Percentiles rank a stretch among this genome's conserved stretches.
phyloP scores from a whole-genome alignment of 2,888 invertebrate genomes.

The Trissoscelio sp. region DNA sequence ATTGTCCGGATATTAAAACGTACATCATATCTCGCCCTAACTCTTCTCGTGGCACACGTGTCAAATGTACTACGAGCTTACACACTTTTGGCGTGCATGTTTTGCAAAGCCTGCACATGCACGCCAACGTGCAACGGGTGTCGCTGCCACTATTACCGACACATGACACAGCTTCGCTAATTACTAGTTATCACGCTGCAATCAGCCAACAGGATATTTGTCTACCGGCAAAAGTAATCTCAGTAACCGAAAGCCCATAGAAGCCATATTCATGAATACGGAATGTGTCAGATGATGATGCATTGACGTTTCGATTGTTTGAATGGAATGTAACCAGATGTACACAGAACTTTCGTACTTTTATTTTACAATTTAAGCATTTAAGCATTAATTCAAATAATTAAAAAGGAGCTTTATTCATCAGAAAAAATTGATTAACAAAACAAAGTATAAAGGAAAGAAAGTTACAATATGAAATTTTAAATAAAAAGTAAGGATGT shows the following conservation, averaged over 20 bases:
- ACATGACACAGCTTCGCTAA: conserved; percentile 70
- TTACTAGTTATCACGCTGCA: conserved; percentile 72
- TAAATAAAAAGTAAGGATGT: too few species aligned
- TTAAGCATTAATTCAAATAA: too few species aligned
- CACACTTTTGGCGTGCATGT: conserved; percentile 41
- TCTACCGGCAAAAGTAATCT: conserved; percentile 71
- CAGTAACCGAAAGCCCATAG: conserved; percentile 57
- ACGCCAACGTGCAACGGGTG: conserved; percentile 50
- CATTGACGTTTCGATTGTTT: conserved; percentile 17
- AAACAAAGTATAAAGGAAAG: too few species aligned
- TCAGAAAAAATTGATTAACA: too few species aligned
- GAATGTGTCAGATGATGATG: conserved; percentile 11
- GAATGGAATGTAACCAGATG: neutral
- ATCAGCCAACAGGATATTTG: conserved; percentile 74
- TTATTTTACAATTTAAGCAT: too few species aligned
- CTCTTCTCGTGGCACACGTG: conserved; percentile 50
- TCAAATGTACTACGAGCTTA: conserved; percentile 46
- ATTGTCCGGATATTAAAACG: conserved; percentile 73
- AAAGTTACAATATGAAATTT: too few species aligned
- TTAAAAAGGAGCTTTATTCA: too few species aligned
- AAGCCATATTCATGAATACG: conserved; percentile 2
- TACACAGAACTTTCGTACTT: neutral
- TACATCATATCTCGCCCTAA: conserved; percentile 64
- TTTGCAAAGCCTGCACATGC: conserved; percentile 53
- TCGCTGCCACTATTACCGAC: conserved; percentile 58